Evolutionary conservation across 2,888 invertebrate species (phyloP).

Genomic region (Pegoplata infirma): DNA sequence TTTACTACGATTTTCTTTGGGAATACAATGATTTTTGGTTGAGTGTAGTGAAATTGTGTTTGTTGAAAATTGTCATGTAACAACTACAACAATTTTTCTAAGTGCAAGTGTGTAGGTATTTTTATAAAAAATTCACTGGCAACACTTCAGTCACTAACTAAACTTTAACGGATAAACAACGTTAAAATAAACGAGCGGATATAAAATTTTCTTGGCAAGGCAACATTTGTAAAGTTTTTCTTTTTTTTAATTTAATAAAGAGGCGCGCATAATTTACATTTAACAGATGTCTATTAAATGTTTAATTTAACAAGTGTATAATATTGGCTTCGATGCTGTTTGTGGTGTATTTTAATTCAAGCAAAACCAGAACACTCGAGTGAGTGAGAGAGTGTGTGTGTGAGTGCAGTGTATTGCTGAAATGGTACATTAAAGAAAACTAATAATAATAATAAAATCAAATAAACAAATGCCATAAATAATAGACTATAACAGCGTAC

Average conservation of each 20-base stretch:
- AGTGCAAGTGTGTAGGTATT: too few relatives aligned
- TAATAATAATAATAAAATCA: neutral
- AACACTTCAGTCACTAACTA: slow-evolving; percentile 43
- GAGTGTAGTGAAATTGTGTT: too few relatives aligned
- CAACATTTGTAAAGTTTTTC: neutral
- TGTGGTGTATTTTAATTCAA: slow-evolving; percentile 6
- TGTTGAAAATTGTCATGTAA: too few relatives aligned
- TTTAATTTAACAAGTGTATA: slow-evolving; percentile 29
- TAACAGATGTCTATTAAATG: slow-evolving; percentile 16
- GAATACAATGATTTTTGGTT: too few relatives aligned
- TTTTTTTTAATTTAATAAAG: slow-evolving; percentile 12
- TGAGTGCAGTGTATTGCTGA: neutral
- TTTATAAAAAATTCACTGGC: too few relatives aligned
- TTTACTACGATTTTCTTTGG: too few relatives aligned
- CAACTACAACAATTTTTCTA: too few relatives aligned
- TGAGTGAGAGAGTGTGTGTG: neutral
- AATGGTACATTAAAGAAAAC: neutral
- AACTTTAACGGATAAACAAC: slow-evolving; percentile 49
- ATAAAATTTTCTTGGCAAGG: neutral
- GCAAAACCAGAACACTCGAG: slow-evolving; percentile 46
- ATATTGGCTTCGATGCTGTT: too few relatives aligned
- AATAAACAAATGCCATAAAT: slow-evolving; percentile 6
- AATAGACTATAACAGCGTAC: neutral
- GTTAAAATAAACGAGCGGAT: slow-evolving; percentile 23
- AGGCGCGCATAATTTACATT: slow-evolving; percentile 33